Percentiles rank a stretch among this genome's conserved stretches.
These are phyloP conservation scores for Athalia cordata DNA, from an alignment of 2,888 invertebrate genomes.

Conservation along the genomic window DNA sequence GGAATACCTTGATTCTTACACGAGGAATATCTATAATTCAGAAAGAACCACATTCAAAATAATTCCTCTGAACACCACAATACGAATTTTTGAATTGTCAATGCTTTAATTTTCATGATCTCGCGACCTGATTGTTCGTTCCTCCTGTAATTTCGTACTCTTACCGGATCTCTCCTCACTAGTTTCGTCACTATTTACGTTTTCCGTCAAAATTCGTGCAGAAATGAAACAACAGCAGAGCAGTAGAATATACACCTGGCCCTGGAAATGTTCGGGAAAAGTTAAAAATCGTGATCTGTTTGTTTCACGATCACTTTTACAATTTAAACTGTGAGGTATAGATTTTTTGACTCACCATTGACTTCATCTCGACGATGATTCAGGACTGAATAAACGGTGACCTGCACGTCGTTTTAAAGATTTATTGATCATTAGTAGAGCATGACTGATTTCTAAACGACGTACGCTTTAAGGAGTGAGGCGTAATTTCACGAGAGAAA, in stretches of 20 bases:
- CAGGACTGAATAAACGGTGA: conserved; percentile 30
- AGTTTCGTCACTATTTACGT: neutral
- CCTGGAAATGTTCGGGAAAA: conserved; percentile 17
- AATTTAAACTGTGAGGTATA: neutral
- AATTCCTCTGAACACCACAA: conserved; percentile 32
- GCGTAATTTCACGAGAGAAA: conserved; percentile 27
- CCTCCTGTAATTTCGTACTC: neutral
- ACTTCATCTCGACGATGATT: conserved; percentile 25
- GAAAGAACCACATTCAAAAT: conserved; percentile 26
- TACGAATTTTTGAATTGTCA: conserved; percentile 20
- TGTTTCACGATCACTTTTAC: neutral
- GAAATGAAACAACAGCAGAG: conserved; percentile 20
- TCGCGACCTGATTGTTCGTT: too few species aligned
- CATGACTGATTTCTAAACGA: conserved; percentile 50
- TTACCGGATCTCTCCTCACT: conserved; percentile 22
- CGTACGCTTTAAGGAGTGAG: neutral
- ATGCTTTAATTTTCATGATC: neutral
- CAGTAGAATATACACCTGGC: neutral
- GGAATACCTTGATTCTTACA: conserved; percentile 69
- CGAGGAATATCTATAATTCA: conserved; percentile 59
- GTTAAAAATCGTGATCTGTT: neutral
- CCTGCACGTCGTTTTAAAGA: conserved; percentile 39
- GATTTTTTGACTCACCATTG: conserved; percentile 18
- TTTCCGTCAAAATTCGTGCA: neutral
- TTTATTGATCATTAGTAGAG: conserved; percentile 49